A percentile compares a stretch with the other conserved stretches of the same genome.
These are phyloP conservation scores for Muntiacus muntjak DNA, from an alignment of 2,113 vertebrate species.

Conservation along the genomic window DNA sequence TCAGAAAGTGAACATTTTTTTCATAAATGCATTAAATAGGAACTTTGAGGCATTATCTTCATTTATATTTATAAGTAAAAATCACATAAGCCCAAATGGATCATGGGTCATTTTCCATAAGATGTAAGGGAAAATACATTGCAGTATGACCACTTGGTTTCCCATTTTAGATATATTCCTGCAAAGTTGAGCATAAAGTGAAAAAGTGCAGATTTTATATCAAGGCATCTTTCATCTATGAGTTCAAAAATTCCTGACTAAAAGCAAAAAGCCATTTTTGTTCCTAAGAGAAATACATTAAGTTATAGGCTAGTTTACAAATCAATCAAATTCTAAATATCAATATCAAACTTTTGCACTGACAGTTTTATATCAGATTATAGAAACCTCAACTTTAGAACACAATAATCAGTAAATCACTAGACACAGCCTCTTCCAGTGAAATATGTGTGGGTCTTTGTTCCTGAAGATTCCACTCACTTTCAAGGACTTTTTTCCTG, in stretches of 20 bases:
- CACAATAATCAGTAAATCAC: neutral
- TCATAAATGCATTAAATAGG: slow-evolving; percentile 38
- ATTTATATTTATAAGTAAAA: slow-evolving; percentile 47
- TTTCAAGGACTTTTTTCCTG: neutral
- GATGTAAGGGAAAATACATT: neutral
- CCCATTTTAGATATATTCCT: neutral
- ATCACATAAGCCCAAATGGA: neutral
- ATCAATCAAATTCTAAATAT: neutral
- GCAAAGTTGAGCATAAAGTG: neutral
- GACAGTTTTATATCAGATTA: neutral
- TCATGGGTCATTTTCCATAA: neutral
- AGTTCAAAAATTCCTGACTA: neutral
- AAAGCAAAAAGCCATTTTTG: neutral
- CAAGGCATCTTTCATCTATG: neutral
- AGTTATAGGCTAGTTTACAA: neutral
- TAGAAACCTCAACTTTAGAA: neutral
- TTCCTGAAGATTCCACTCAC: neutral
- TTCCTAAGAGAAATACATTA: neutral
- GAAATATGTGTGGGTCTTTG: neutral
- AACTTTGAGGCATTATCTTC: slow-evolving; percentile 3
- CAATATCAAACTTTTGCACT: neutral
- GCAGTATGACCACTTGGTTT: neutral
- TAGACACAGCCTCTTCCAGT: neutral
- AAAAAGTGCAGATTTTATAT: neutral
- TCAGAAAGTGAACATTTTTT: slow-evolving; percentile 3